phyloP scores from a whole-genome alignment of 2,888 invertebrate species.

The Eutolmus rufibarbis region DNA sequence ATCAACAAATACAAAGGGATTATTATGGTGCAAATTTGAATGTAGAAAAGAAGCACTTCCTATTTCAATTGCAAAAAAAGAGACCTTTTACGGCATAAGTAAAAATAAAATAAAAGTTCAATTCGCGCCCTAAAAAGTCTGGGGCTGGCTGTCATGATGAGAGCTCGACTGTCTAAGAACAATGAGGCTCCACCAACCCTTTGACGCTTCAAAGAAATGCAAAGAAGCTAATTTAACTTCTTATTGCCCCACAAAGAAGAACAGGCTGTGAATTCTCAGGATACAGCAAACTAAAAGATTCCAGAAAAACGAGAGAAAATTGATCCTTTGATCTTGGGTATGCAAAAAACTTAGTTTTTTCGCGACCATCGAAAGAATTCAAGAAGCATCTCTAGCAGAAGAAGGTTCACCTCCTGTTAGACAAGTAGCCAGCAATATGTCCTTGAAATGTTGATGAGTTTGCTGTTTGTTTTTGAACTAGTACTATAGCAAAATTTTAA shows the following conservation, averaged over 20 bases:
- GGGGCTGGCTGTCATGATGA: not conserved
- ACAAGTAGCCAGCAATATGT: not conserved
- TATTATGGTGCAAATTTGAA: not conserved
- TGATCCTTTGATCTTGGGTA: not conserved
- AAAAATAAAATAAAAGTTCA: not conserved
- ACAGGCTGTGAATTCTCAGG: not conserved
- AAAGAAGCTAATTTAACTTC: conserved; percentile 2
- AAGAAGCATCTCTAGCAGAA: not conserved
- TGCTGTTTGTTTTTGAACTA: not conserved
- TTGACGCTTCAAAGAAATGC: not conserved
- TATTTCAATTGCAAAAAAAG: not conserved
- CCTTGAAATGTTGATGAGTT: not conserved
- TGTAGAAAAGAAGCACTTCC: not conserved
- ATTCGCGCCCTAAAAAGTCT: not conserved
- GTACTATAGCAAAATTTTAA: not conserved
- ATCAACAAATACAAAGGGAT: not conserved
- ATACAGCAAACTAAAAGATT: not conserved
- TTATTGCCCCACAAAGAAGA: not conserved
- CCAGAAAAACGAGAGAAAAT: not conserved
- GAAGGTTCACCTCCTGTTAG: not conserved
- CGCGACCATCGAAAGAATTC: not conserved
- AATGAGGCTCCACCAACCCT: not conserved
- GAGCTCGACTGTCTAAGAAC: not conserved
- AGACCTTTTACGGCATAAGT: not conserved
- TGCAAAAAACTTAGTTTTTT: not conserved